Conservation (phyloP, 1,140 invertebrate genomes). For the Tetramorium simillimum region DNA sequence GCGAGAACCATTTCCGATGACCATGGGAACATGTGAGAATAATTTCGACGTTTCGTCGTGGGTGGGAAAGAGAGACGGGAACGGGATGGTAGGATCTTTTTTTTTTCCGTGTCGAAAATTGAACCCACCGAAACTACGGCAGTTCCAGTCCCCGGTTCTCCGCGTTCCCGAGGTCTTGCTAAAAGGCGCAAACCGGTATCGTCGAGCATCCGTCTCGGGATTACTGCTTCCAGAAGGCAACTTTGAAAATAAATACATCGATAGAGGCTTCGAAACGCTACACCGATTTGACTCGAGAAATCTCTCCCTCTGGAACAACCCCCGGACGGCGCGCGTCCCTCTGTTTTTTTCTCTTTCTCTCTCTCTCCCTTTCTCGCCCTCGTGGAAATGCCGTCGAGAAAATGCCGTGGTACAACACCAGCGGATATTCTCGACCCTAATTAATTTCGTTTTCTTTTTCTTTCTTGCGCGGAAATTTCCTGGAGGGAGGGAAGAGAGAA, state of each 20-base stretch:
- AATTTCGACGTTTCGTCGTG: neutral
- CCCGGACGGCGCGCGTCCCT: neutral
- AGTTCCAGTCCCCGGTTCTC: neutral
- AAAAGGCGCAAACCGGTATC: neutral
- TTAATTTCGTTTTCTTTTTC: neutral
- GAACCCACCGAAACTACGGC: neutral
- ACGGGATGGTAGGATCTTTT: neutral
- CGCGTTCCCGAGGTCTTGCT: neutral
- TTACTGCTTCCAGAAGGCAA: conserved; percentile 46
- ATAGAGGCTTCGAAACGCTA: neutral
- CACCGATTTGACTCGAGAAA: neutral
- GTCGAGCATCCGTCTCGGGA: neutral
- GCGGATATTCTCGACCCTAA: neutral
- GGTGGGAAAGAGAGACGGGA: neutral
- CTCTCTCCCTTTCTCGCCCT: neutral
- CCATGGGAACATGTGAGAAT: neutral
- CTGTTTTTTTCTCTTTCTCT: neutral
- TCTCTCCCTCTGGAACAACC: conserved; percentile 9
- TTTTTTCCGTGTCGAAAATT: neutral
- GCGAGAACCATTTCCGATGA: neutral
- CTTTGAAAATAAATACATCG: conserved; percentile 50
- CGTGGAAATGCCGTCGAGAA: neutral
- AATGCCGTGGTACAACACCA: neutral
- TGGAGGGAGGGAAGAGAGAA: neutral
- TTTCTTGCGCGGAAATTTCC: neutral